Percentiles rank a stretch among this genome's conserved stretches.
Evolutionary conservation across 2,888 invertebrate genomes (phyloP).

Genomic region (Acanthacorydalis orientalis): DNA sequence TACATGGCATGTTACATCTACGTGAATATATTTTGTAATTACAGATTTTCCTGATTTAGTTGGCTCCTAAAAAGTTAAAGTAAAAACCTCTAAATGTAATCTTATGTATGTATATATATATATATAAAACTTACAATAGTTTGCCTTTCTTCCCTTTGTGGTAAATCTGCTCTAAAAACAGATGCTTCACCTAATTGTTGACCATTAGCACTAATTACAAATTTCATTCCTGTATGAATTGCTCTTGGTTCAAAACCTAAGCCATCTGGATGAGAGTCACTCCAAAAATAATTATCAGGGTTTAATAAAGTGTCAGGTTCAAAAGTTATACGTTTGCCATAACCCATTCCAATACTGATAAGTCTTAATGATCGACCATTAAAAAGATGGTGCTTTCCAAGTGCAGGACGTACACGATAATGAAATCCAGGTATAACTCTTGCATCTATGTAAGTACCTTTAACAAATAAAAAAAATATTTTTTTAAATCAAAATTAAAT

Average conservation of each 20-base stretch:
- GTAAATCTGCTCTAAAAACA: slow-evolving; percentile 49
- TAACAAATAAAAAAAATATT: slow-evolving; percentile 7
- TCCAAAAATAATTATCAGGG: slow-evolving; percentile 58
- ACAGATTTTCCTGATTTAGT: slow-evolving; percentile 24
- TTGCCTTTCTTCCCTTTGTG: slow-evolving; percentile 47
- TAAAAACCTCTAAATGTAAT: not conserved
- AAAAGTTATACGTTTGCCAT: slow-evolving; percentile 59
- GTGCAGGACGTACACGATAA: slow-evolving; percentile 53
- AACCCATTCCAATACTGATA: slow-evolving; percentile 53
- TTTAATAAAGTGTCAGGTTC: slow-evolving; percentile 40
- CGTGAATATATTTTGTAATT: slow-evolving; percentile 45
- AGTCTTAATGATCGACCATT: slow-evolving; percentile 44
- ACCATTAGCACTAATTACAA: slow-evolving; percentile 40
- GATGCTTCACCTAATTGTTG: slow-evolving; percentile 45
- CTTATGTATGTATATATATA: not conserved
- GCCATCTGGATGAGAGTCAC: slow-evolving; percentile 57
- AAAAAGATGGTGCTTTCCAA: slow-evolving; percentile 44
- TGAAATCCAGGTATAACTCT: slow-evolving; percentile 55
- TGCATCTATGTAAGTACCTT: slow-evolving; percentile 56
- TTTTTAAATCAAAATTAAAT: not conserved
- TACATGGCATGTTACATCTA: slow-evolving; percentile 51
- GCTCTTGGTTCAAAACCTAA: slow-evolving; percentile 51
- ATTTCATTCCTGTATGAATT: slow-evolving; percentile 47
- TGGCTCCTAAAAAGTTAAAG: slow-evolving; percentile 16
- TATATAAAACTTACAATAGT: slow-evolving; percentile 27